A percentile compares a stretch with the other conserved stretches of the same genome.
These are phyloP conservation scores for Drosophila longiperda DNA, from an alignment of 2,888 invertebrate species.

Conservation along the genomic window DNA sequence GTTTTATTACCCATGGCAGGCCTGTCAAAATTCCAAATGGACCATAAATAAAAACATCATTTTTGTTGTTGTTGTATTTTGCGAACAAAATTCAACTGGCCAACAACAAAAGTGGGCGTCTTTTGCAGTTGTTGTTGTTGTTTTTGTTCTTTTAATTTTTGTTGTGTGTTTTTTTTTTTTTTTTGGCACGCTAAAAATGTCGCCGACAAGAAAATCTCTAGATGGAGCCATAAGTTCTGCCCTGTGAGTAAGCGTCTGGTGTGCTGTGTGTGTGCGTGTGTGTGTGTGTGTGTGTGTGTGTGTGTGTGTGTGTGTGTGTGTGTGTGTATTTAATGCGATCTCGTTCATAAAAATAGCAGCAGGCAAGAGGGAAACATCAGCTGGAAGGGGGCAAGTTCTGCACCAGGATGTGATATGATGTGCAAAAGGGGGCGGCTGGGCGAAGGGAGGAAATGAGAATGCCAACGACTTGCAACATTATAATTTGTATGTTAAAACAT, in stretches of 20 bases:
- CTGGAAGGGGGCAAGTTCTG: constrained; percentile 1
- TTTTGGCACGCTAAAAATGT: constrained; percentile 72
- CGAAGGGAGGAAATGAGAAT: constrained; percentile 13
- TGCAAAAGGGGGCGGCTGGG: not conserved
- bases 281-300: not conserved
- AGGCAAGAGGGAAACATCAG: constrained; percentile 9
- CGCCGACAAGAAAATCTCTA: constrained; percentile 52
- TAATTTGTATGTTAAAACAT: constrained; percentile 84
- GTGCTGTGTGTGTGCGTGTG: not conserved
- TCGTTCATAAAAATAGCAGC: constrained; percentile 80
- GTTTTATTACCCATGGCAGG: constrained; percentile 77
- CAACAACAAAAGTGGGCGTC: constrained; percentile 34
- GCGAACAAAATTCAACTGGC: constrained; percentile 28
- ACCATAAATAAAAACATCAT: constrained; percentile 84
- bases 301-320: not conserved
- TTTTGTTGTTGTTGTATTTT: constrained; percentile 46
- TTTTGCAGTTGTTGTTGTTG: constrained; percentile 24
- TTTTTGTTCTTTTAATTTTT: constrained; percentile 34
- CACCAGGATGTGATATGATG: constrained; percentile 30
- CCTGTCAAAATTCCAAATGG: constrained; percentile 83
- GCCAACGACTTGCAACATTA: constrained; percentile 75
- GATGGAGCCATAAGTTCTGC: constrained; percentile 71
- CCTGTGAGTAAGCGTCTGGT: constrained; percentile 22
- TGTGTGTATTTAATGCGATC: constrained; percentile 71
- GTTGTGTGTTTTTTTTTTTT: constrained; percentile 35